Percentiles rank a stretch among this genome's conserved stretches.
Conservation (phyloP, 2,113 vertebrate species). For the Pangasianodon hypophthalmus region DNA sequence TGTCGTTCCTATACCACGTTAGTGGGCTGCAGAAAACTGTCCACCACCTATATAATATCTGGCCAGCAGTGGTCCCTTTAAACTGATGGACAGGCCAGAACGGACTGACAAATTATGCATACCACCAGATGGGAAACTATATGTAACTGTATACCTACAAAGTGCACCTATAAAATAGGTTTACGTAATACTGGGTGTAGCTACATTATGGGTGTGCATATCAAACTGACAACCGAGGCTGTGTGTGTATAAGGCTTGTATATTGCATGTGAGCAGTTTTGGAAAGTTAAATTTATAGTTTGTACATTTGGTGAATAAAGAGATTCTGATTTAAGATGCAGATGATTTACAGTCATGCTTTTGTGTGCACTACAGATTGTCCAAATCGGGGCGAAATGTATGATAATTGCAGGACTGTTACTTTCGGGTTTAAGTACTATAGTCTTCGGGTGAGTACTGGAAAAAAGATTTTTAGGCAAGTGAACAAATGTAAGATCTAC, state of each 20-base stretch:
- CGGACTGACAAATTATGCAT: not conserved
- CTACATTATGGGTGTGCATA: not conserved
- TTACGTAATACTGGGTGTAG: not conserved
- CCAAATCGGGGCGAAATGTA: slow-evolving; percentile 91
- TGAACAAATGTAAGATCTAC: not conserved
- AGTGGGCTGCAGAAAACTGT: not conserved
- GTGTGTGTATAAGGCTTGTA: not conserved
- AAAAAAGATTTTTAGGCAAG: not conserved
- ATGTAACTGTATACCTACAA: not conserved
- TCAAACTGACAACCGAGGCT: not conserved
- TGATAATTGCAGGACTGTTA: slow-evolving; percentile 88
- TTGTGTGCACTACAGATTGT: slow-evolving; percentile 81
- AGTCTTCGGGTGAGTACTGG: slow-evolving; percentile 87
- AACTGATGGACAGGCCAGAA: not conserved
- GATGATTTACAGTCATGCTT: not conserved
- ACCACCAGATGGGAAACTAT: not conserved
- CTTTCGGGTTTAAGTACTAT: slow-evolving; percentile 86
- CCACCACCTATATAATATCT: not conserved
- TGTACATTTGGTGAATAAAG: not conserved
- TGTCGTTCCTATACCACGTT: not conserved
- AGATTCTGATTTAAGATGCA: not conserved
- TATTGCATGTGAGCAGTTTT: not conserved
- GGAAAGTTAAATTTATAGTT: not conserved
- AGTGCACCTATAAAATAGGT: not conserved
- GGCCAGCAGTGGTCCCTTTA: not conserved